phyloP scores from a whole-genome alignment of 2,113 vertebrate species.

The Proteles cristata region DNA sequence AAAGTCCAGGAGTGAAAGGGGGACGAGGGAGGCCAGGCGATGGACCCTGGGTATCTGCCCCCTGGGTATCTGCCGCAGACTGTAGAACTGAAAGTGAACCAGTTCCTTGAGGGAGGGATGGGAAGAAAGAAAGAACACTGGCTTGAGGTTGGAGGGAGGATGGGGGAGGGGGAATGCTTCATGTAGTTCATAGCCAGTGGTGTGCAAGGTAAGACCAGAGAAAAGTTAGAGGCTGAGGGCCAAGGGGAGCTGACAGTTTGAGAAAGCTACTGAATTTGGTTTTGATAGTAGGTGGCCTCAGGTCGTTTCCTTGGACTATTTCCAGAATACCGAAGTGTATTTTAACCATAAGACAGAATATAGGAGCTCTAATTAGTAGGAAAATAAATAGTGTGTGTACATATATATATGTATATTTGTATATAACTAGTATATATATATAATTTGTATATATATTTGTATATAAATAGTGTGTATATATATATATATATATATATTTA shows the following conservation, averaged over 20 bases:
- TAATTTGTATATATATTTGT: too few relatives aligned
- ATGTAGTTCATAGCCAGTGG: background rate
- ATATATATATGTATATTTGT: too few relatives aligned
- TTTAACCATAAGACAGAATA: background rate
- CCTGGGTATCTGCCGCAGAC: background rate
- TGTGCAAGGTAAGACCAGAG: background rate
- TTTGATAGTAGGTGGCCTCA: background rate
- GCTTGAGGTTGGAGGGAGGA: background rate
- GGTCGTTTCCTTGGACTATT: background rate
- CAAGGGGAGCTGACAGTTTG: background rate
- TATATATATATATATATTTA: too few relatives aligned
- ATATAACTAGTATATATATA: too few relatives aligned
- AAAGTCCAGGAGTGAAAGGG: background rate
- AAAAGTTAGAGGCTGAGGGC: background rate
- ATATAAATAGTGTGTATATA: too few relatives aligned
- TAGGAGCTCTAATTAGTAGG: background rate
- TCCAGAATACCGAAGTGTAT: background rate
- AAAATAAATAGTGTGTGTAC: background rate
- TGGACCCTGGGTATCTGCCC: background rate
- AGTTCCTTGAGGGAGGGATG: background rate
- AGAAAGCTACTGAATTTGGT: background rate
- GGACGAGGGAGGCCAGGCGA: background rate
- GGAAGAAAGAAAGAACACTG: background rate
- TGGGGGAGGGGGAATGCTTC: background rate
- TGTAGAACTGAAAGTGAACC: background rate